Evolutionary conservation across 1,140 invertebrate genomes (phyloP), one percentile per base, ranked within the genome.

Genomic region (Drosophila setifemur): DNA sequence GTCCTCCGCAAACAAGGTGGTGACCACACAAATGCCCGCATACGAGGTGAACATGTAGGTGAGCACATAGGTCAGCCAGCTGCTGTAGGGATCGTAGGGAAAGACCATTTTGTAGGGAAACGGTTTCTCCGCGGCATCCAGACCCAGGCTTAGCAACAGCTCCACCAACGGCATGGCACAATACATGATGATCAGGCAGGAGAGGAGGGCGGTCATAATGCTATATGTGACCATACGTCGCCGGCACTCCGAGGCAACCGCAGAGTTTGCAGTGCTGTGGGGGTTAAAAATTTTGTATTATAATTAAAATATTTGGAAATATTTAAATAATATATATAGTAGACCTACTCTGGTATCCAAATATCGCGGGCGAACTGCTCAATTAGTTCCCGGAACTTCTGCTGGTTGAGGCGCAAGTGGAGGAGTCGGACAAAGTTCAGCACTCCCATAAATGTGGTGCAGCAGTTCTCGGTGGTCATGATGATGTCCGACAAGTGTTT

Each of bases 81-180:
- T 72, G 6, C 25, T 60, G 21, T 88, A 60, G 0, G 89, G 73
- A 67, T 90, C 53, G 47, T 53, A 90, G 0, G 86, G 86, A 58
- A 90, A 90, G 0, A 69, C 7, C 89, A 90, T 90, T 73, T 88
- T 88, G 23, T 90, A 90, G 0, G 89, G 89, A 53, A 90, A 90
- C 9, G 89, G 89, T 45, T 90, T 90, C 0, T 60, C 45, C 4
- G 50, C 7, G 5, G 42, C 21, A 5, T 75, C 67, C 0, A 49
- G 23, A 5, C 33, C 76, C n/a, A 52, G 14, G 18, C 55, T 45
- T 5, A 48, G 68, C 19, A 78, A 69, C 0, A 90, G 31, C n/a
- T 89, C 78, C 2, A 90, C 35, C 14, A 90, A 21, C 3, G 89
- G 89, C 14, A 90, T 6, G 4, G 79, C 16, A n/a, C 89, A 89